Percentiles rank a stretch among this genome's conserved stretches.
Conservation (phyloP, 2,888 invertebrate species). For the Choristoneura rosaceana region DNA sequence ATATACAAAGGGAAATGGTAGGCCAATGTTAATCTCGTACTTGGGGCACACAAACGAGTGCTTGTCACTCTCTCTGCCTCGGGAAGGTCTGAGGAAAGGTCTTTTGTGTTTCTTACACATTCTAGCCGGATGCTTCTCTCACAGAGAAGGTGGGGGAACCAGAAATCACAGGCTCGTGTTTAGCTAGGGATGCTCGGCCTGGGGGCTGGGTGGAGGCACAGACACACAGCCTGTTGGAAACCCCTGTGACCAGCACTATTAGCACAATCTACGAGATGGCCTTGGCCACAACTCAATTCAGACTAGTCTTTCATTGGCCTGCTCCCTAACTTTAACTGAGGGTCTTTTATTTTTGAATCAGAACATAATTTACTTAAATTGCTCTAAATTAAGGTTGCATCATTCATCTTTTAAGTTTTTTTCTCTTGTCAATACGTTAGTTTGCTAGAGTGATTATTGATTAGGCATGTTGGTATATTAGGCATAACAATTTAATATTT, state of each 20-base stretch:
- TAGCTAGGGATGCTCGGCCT: slow-evolving; percentile 81
- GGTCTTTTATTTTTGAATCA: slow-evolving; percentile 53
- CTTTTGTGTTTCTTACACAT: slow-evolving; percentile 79
- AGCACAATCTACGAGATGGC: slow-evolving; percentile 91
- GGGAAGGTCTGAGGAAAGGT: slow-evolving; percentile 94
- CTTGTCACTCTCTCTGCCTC: slow-evolving; percentile 85
- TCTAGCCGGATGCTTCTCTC: slow-evolving; percentile 89
- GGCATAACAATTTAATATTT: background rate
- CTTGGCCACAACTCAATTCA: slow-evolving; percentile 91
- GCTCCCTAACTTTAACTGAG: slow-evolving; percentile 76
- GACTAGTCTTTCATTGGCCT: slow-evolving; percentile 92
- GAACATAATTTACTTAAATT: background rate
- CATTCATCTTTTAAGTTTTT: background rate
- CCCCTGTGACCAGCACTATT: slow-evolving; percentile 89
- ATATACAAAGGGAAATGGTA: slow-evolving; percentile 73
- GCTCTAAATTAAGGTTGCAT: slow-evolving; percentile 6
- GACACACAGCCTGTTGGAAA: slow-evolving; percentile 86
- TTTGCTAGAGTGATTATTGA: background rate
- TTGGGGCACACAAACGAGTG: slow-evolving; percentile 89
- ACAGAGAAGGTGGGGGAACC: slow-evolving; percentile 89
- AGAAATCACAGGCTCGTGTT: slow-evolving; percentile 86
- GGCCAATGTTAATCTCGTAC: slow-evolving; percentile 92
- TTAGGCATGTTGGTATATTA: slow-evolving; percentile 7
- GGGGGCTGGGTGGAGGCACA: slow-evolving; percentile 78
- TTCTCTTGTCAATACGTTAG: slow-evolving; percentile 17